Evolutionary conservation across 92 coral and sea anemone genomes (phyloP), one percentile per base, ranked within the genome.

Genomic region (Zoanthus solanderi): DNA sequence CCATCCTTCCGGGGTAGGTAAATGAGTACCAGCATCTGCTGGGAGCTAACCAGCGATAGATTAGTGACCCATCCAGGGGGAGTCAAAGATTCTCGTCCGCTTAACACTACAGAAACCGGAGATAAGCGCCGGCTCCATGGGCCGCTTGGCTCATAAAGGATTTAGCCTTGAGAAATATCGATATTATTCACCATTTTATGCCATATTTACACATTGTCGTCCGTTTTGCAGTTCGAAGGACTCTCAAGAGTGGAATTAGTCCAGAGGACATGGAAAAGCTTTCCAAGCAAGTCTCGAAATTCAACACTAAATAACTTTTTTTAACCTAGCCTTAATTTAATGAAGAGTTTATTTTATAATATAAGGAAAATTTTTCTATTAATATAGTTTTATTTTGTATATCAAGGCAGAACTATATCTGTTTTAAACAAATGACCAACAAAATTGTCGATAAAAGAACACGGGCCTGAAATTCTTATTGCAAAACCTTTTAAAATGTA

Each of bases 231-330:
- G 99, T 92, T 73, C 98, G 98, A 13, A 94, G 99, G 18, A 97
- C 99, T 15, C 90, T 97, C 67, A 95, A 97, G 78, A 92, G 95
- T 69, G 99, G 99, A 6, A 92, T 97, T 12, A 97, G 96, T 71
- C 93, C 97, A 8, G 99, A 97, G 48, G 99, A 97, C 80, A 88
- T 93, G 85, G 98, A 94, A 84, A 94, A 94, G 42, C 94, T 94
- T 12, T 84, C 98, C 32, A 87, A 89, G 50, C 98, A 94, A 76
- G 95, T 94, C 73, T 76, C 94, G 60, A 93, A 75, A 77, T 89
- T 94, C 79, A 95, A 94, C 30, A 85, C 75, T 56, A 94, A 93
- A 84, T 92, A 89, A 93, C 90, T 65, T 67, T 37, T 50, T 7
- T 50, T 47, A 9, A 45, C 45, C 56, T 78, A 81, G 75, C 75